Conservation (phyloP, 2,113 vertebrate genomes). For the Serilophus lunatus region DNA sequence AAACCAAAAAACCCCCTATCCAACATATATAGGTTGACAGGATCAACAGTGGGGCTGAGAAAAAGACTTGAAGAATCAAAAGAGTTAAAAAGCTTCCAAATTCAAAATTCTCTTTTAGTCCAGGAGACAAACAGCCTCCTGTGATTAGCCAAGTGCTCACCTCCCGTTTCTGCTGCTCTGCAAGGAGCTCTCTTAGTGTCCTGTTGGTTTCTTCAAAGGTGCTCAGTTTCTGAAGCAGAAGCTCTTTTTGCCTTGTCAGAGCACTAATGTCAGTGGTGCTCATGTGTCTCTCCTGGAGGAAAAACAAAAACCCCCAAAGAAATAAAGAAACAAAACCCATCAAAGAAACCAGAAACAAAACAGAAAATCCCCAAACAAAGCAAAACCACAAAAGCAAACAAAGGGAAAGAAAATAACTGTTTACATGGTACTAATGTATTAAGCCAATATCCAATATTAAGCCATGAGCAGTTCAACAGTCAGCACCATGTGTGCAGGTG, state of each 20-base stretch:
- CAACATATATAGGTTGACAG: neutral
- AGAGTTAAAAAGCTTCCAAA: neutral
- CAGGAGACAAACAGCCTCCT: neutral
- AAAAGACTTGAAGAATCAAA: too few relatives aligned
- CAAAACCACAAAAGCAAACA: neutral
- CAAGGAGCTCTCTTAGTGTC: slow-evolving; percentile 82
- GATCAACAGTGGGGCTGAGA: neutral
- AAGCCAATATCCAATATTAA: too few relatives aligned
- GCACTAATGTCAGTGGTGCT: slow-evolving; percentile 77
- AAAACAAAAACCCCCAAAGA: neutral
- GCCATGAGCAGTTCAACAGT: neutral
- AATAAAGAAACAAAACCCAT: neutral
- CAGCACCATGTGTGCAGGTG: neutral
- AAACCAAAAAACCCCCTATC: neutral
- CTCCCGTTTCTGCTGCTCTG: slow-evolving; percentile 82
- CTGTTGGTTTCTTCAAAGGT: slow-evolving; percentile 88
- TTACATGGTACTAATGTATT: neutral
- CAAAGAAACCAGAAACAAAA: neutral
- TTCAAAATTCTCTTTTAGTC: neutral
- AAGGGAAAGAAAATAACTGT: neutral
- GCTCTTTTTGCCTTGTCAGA: slow-evolving; percentile 83
- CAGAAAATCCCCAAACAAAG: neutral
- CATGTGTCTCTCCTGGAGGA: slow-evolving; percentile 78
- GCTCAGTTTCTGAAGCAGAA: slow-evolving; percentile 87
- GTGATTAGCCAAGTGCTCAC: slow-evolving; percentile 50